Evolutionary conservation across 35 echinoderm and acorn worm genomes (phyloP), one percentile per base, ranked within the genome.

Genomic region (Hemicentrotus pulcherrimus): DNA sequence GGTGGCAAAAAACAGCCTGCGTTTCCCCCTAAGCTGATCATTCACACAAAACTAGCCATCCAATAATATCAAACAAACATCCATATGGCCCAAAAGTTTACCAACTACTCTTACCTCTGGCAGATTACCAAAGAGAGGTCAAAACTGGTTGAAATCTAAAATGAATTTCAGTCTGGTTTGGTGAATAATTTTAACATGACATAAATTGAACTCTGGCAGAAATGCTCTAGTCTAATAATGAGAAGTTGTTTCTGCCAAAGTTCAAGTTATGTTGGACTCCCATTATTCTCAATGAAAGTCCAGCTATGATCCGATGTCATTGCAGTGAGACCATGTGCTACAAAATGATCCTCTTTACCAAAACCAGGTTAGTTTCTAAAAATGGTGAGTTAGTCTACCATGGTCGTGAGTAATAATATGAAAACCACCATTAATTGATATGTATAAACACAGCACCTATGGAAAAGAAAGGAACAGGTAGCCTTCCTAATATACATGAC

Each of bases 11-110:
- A 45, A 48, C n/a, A 93, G 91, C 91, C 91, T 93, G 91, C 91
- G 45, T 93, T 93, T 90, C 91, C 91, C 91, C 91, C 91, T 93
- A 93, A 93, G 91, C 91, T 93, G 91, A 46, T 32, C 91, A 47
- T 18, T 93, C 32, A 47, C 91, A 93, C 91, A 93, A 93, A 93
- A 93, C 45, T 93, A 93, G 88, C 91, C 91, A 93, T 93, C 88
- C 45, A 93, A 58, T 11, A 41, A 47, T 19, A 93, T 55, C 91
- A 93, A 33, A 93, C 48, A 58, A 32, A 93, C 91, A 93, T 93
- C 91, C 91, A 93, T 58, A 90, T 33, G 46, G 46, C 33, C 88
- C 46, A 47, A 90, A 90, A 15, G 24, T 55, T 78, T 28, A 18
- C 65, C 65, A 78, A 22, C 22, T 78, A 78, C 6, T 78, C 65